Evolutionary conservation across 2,797 vertebrate species (phyloP).

Genomic region (Scolopax bukidnonensis): DNA sequence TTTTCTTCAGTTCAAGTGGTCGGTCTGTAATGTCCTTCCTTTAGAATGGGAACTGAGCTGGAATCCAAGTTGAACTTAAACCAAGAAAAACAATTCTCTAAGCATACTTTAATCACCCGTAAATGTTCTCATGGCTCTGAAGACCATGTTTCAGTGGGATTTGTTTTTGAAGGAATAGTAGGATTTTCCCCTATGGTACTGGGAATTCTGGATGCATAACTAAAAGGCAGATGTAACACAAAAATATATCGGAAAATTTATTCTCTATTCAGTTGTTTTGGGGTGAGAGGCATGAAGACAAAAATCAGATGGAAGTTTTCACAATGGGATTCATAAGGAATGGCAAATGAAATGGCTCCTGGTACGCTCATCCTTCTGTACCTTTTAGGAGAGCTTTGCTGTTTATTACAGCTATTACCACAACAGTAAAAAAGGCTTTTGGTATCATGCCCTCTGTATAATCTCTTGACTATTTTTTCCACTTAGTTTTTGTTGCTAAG

Average conservation of each 20-base stretch:
- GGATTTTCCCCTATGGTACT: neutral
- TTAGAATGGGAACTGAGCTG: slow-evolving; percentile 56
- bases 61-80: slow-evolving; percentile 45
- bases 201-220: neutral
- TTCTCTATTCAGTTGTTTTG: neutral
- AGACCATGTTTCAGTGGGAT: slow-evolving; percentile 20
- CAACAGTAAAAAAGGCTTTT: neutral
- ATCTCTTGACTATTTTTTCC: neutral
- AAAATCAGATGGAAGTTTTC: neutral
- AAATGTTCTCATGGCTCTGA: slow-evolving; percentile 57
- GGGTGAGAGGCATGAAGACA: neutral
- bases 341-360: neutral
- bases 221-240: neutral
- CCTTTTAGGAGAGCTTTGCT: neutral
- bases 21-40: slow-evolving; percentile 13
- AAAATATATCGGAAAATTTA: neutral
- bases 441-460: neutral
- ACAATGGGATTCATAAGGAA: neutral
- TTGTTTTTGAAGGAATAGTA: neutral
- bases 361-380: neutral
- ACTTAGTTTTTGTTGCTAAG: slow-evolving; percentile 26
- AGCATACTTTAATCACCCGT: slow-evolving; percentile 34
- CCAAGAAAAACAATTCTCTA: slow-evolving; percentile 67
- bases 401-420: slow-evolving; percentile 20
- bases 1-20: slow-evolving; percentile 28